phyloP scores from a whole-genome alignment of 2,888 invertebrate species.

The Phaedon cochleariae region DNA sequence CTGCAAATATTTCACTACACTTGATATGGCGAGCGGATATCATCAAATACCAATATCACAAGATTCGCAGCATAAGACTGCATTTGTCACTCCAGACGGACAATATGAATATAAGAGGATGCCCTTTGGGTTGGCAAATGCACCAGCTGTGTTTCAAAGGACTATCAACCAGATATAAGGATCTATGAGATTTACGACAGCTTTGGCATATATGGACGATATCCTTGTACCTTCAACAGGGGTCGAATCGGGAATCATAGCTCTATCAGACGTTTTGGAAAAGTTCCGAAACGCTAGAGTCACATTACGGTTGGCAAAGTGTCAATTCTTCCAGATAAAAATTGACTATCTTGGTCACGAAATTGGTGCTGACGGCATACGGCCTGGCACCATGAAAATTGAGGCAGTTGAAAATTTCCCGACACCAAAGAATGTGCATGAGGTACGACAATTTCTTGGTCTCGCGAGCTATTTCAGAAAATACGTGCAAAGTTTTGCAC shows the following conservation, averaged over 20 bases:
- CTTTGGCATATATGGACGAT: constrained; percentile 41
- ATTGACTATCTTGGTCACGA: constrained; percentile 40
- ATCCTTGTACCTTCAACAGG: constrained; percentile 40
- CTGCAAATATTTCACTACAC: constrained; percentile 45
- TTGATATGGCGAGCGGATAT: constrained; percentile 16
- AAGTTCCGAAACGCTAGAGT: constrained; percentile 19
- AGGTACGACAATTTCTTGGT: constrained; percentile 42
- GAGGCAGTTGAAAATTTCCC: constrained; percentile 46
- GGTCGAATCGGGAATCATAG: constrained; percentile 30
- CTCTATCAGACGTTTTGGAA: constrained; percentile 22
- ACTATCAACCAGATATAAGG: constrained; percentile 35
- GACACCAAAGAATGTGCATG: constrained; percentile 41
- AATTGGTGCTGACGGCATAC: constrained; percentile 27
- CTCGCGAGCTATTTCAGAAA: constrained; percentile 44
- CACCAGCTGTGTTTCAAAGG: constrained; percentile 39
- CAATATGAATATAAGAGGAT: constrained; percentile 52
- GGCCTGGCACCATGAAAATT: constrained; percentile 36
- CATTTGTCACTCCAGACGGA: constrained; percentile 51
- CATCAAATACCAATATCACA: constrained; percentile 12
- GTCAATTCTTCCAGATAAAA: constrained; percentile 30
- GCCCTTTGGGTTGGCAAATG: constrained; percentile 44
- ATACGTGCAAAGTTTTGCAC: constrained; percentile 43
- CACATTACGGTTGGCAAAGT: constrained; percentile 37
- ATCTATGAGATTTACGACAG: constrained; percentile 32
- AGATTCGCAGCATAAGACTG: constrained; percentile 49